Conservation (phyloP, 2,113 vertebrate genomes). For the Rhinolophus ferrumequinum region DNA sequence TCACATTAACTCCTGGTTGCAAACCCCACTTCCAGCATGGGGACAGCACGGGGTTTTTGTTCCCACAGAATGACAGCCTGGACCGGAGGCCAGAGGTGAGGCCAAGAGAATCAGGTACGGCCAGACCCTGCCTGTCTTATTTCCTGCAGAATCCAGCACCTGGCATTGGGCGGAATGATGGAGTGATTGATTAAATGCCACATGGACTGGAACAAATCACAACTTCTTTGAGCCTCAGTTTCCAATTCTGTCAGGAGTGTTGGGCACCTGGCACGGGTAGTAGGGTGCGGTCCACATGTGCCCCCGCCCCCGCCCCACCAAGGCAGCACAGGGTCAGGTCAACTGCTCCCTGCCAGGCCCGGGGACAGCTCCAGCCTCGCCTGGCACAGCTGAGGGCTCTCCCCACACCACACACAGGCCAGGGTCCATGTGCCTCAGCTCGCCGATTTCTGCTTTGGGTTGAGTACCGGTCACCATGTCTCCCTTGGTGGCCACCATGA, state of each 20-base stretch:
- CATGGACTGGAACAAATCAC: background rate
- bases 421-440: background rate
- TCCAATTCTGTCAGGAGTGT: background rate
- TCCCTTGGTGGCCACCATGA: background rate
- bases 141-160: background rate
- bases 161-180: fast-evolving
- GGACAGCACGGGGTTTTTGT: background rate
- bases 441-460: background rate
- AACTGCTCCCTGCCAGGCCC: background rate
- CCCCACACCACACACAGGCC: fast-evolving
- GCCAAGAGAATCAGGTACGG: background rate
- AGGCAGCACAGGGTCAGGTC: background rate
- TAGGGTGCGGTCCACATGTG: fast-evolving
- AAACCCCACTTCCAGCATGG: fast-evolving
- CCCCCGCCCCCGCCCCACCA: too few species aligned
- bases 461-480: background rate
- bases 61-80: too few species aligned
- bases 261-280: background rate
- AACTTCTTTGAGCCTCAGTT: background rate
- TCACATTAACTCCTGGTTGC: background rate
- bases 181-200: fast-evolving
- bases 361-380: background rate
- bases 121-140: constrained; percentile 24
- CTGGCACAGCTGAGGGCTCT: background rate
- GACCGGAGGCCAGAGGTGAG: background rate